phyloP scores from a whole-genome alignment of 2,888 invertebrate species.

The Melieria picta region DNA sequence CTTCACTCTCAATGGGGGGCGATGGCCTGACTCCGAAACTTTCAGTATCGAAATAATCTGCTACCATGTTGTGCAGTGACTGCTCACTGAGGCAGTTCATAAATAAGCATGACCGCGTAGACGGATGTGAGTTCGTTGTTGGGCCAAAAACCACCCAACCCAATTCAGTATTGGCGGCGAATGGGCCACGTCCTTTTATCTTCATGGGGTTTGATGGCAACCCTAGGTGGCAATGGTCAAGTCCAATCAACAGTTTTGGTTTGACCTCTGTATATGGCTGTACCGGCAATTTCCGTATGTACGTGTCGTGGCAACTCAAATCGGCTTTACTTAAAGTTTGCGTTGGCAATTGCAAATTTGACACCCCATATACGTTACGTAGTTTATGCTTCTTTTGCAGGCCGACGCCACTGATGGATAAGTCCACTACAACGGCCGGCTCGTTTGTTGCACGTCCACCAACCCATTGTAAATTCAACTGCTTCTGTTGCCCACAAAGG shows the following conservation, averaged over 20 bases:
- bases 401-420: constrained; percentile 3
- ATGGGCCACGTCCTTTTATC: constrained; percentile 5
- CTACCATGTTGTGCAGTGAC: constrained; percentile 19
- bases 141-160: constrained; percentile 9
- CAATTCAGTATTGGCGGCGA: constrained; percentile 20
- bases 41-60: constrained; percentile 32
- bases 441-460: constrained; percentile 5
- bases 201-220: constrained; percentile 14
- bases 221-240: constrained; percentile 24
- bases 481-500: background rate
- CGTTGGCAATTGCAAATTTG: constrained; percentile 19
- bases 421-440: background rate
- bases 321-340: constrained; percentile 1
- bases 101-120: background rate
- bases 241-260: background rate
- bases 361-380: constrained; percentile 1
- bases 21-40: constrained; percentile 22
- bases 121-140: background rate
- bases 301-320: background rate
- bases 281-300: background rate
- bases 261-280: constrained; percentile 10
- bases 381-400: background rate
- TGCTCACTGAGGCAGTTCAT: constrained; percentile 9
- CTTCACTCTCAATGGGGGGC: constrained; percentile 17
- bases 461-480: constrained; percentile 6